Evolutionary conservation across 2,797 vertebrate species (phyloP).

Genomic region (Halcyon badia): DNA sequence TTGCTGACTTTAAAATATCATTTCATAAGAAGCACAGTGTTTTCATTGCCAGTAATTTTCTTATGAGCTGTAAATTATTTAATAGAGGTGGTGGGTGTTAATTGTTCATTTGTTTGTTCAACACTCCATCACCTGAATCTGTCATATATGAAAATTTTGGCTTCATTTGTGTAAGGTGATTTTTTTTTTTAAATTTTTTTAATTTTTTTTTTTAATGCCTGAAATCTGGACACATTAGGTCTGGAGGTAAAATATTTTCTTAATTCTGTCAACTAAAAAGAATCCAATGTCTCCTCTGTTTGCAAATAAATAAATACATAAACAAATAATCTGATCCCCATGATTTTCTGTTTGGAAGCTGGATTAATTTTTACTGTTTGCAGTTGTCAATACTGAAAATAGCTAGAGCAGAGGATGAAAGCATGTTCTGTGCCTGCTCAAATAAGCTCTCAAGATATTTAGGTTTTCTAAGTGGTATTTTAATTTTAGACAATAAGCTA

Average conservation of each 20-base stretch:
- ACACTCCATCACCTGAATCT: not conserved
- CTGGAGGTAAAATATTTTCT: not conserved
- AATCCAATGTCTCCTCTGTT: not conserved
- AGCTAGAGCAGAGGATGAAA: not conserved
- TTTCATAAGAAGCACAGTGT: not conserved
- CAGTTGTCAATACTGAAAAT: not conserved
- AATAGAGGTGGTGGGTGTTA: fast-evolving
- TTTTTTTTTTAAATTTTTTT: not conserved
- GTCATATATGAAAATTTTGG: not conserved
- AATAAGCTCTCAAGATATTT: not conserved
- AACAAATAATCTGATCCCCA: not conserved
- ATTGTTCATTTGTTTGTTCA: not conserved
- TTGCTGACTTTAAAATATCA: not conserved
- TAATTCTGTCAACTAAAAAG: not conserved
- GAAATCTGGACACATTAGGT: not conserved
- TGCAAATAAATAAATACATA: not conserved
- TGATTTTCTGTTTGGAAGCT: not conserved
- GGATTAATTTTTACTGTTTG: not conserved
- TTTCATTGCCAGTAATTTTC: not conserved
- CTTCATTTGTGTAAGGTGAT: not conserved
- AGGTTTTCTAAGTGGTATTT: not conserved
- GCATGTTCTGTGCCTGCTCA: not conserved
- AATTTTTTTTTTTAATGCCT: not conserved
- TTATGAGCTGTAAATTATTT: not conserved
- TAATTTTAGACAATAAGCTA: not conserved